phyloP scores from a whole-genome alignment of 2,888 invertebrate species.

The Drosophila buzzatii region DNA sequence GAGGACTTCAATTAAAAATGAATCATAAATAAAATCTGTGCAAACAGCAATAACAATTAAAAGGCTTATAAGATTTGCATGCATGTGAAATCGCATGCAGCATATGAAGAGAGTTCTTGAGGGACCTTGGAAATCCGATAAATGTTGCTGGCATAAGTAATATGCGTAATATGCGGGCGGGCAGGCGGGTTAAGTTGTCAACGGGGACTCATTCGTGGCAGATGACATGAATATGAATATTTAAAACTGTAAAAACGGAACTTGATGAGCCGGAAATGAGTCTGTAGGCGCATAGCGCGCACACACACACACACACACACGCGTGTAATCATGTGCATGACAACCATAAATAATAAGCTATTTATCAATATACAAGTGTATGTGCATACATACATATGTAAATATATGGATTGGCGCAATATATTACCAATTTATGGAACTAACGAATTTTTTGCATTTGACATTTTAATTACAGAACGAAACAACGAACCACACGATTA shows the following conservation, averaged over 20 bases:
- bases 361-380: constrained; percentile 14
- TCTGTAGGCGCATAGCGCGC: constrained; percentile 5
- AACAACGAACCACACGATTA: constrained; percentile 75
- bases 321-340: constrained; percentile 14
- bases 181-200: constrained; percentile 51
- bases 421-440: constrained; percentile 31
- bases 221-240: constrained; percentile 56
- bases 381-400: background rate
- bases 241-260: constrained; percentile 55
- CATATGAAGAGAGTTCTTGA: constrained; percentile 29
- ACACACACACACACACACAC: background rate
- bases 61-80: constrained; percentile 25
- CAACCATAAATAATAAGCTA: constrained; percentile 30
- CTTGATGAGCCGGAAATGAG: constrained; percentile 57
- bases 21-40: constrained; percentile 29
- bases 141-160: constrained; percentile 29
- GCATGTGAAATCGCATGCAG: constrained; percentile 29
- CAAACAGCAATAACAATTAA: constrained; percentile 42
- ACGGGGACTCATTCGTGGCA: constrained; percentile 41
- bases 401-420: background rate
- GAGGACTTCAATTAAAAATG: constrained; percentile 8
- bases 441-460: constrained; percentile 19
- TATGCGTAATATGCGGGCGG: constrained; percentile 42
- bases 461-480: constrained; percentile 76
- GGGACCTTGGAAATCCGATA: constrained; percentile 24